Percentiles rank a stretch among this genome's conserved stretches.
phyloP scores from a whole-genome alignment of 2,113 vertebrate species.

The Pithys albifrons region DNA sequence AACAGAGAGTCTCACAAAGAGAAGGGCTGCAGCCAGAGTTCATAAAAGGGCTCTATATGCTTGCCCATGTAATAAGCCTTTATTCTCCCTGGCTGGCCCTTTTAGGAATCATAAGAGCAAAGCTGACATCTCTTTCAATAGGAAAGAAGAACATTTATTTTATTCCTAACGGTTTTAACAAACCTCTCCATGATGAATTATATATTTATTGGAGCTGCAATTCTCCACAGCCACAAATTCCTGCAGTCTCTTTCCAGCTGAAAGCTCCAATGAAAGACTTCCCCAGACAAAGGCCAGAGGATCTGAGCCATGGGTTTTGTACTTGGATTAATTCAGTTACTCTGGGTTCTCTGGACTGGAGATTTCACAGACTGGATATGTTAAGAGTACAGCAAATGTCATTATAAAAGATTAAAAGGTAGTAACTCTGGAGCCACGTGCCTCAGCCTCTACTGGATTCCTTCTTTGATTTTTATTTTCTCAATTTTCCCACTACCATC shows the following conservation, averaged over 20 bases:
- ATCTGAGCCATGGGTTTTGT: conserved; percentile 28
- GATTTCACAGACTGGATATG: not conserved
- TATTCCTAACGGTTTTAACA: conserved; percentile 44
- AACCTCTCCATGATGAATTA: conserved; percentile 54
- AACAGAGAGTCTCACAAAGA: conserved; percentile 58
- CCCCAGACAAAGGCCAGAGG: conserved; percentile 37
- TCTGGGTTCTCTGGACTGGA: conserved; percentile 18
- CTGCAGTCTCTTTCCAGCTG: conserved; percentile 42
- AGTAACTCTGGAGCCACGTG: not conserved
- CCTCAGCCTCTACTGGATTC: not conserved
- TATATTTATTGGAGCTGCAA: conserved; percentile 47
- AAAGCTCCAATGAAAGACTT: conserved; percentile 52
- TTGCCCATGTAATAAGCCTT: conserved; percentile 51
- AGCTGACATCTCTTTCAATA: conserved; percentile 46
- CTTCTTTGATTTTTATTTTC: not conserved
- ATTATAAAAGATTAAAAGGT: not conserved
- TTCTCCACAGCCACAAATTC: conserved; percentile 28
- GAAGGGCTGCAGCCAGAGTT: conserved; percentile 57
- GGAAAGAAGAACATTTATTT: conserved; percentile 56
- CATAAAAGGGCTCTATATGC: conserved; percentile 69
- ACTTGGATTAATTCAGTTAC: conserved; percentile 33
- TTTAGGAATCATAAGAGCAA: conserved; percentile 9
- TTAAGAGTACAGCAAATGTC: not conserved
- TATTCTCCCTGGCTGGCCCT: conserved; percentile 50
- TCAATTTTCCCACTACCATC: not conserved